phyloP scores from a whole-genome alignment of 1,140 invertebrate genomes.

The Cotesia vestalis region DNA sequence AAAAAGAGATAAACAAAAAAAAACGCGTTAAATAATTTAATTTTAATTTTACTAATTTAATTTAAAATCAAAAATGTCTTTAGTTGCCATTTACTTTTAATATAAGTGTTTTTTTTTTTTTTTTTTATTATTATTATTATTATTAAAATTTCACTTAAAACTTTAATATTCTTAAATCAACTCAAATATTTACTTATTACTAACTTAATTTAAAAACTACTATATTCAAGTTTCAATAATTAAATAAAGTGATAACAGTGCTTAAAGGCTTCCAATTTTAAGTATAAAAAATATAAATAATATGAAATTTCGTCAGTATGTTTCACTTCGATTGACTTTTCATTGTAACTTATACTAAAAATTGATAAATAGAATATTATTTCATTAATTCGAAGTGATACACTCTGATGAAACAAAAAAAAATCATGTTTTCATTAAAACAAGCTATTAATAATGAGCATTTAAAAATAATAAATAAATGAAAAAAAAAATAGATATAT shows the following conservation, averaged over 20 bases:
- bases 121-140: too few relatives aligned
- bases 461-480: too few relatives aligned
- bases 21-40: background rate
- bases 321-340: conserved; percentile 1
- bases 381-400: conserved; percentile 3
- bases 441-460: too few relatives aligned
- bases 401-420: conserved; percentile 1
- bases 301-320: conserved; percentile 1
- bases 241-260: background rate
- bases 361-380: background rate
- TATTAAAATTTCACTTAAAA: background rate
- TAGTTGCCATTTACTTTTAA: conserved; percentile 33
- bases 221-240: background rate
- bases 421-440: conserved; percentile 3
- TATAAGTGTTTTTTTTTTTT: conserved; percentile 31
- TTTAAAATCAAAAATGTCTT: conserved; percentile 36
- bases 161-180: background rate
- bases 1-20: background rate
- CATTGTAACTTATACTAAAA: background rate
- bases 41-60: conserved; percentile 1
- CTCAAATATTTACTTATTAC: background rate
- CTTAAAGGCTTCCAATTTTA: conserved; percentile 3
- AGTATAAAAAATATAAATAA: background rate
- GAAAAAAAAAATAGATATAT: conserved; percentile 22
- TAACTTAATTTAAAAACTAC: background rate